phyloP scores from a whole-genome alignment of 2,797 vertebrate genomes.

The Pipistrellus kuhlii region DNA sequence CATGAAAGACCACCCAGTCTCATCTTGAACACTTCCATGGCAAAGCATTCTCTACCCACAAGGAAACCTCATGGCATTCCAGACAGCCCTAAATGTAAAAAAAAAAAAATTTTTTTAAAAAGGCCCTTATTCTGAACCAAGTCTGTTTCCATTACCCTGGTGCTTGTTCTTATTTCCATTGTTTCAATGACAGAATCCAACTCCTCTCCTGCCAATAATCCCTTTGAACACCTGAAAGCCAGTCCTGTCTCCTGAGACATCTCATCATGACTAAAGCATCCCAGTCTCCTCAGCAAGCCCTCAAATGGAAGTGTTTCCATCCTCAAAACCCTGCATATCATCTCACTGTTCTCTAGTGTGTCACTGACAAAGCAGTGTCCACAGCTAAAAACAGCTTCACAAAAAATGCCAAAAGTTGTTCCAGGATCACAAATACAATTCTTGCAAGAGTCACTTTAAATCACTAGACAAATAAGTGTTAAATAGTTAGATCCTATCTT shows the following conservation, averaged over 20 bases:
- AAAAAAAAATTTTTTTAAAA: not conserved
- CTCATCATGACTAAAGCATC: not conserved
- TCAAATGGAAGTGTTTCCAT: not conserved
- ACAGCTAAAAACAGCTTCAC: not conserved
- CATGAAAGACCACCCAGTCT: not conserved
- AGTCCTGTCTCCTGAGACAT: not conserved
- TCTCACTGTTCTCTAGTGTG: not conserved
- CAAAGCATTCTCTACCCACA: not conserved
- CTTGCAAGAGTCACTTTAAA: not conserved
- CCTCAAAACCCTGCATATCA: not conserved
- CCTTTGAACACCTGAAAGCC: not conserved
- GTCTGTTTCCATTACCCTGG: not conserved
- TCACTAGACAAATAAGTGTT: not conserved
- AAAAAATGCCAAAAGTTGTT: not conserved
- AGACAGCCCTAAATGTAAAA: not conserved
- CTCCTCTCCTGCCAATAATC: not conserved
- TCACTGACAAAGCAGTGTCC: not conserved
- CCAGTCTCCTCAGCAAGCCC: not conserved
- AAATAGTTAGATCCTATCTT: conserved; percentile 22
- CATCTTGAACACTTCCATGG: not conserved
- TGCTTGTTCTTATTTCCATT: conserved; percentile 1
- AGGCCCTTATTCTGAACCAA: not conserved
- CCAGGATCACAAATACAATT: not conserved
- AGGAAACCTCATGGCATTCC: not conserved
- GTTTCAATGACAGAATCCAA: not conserved